These are phyloP conservation scores for Phataginus tetradactyla DNA, from an alignment of 2,797 vertebrate genomes.

Conservation along the genomic window DNA sequence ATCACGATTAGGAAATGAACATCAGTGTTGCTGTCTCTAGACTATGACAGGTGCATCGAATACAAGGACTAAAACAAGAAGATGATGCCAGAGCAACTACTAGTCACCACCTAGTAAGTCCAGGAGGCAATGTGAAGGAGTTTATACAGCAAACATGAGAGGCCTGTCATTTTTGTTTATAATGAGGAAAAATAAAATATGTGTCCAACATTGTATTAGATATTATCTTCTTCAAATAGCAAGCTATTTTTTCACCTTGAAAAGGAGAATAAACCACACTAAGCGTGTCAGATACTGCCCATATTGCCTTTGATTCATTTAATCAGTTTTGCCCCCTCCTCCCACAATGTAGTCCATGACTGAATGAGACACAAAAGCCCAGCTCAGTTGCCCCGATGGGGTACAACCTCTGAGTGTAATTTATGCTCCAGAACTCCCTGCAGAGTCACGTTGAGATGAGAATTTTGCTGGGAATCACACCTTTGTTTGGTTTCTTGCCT, in stretches of 20 bases:
- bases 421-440: neutral
- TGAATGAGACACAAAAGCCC: neutral
- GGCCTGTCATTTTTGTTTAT: neutral
- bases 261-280: neutral
- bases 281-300: neutral
- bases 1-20: neutral
- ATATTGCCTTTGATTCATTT: neutral
- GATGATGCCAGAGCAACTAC: neutral
- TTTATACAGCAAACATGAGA: neutral
- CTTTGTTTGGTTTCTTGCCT: neutral
- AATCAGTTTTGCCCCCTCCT: neutral
- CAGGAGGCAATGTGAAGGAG: neutral
- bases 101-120: too few relatives aligned
- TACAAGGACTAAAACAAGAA: neutral
- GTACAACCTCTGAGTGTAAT: neutral
- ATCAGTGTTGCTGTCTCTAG: neutral
- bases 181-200: neutral
- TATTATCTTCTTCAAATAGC: neutral
- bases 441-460: neutral
- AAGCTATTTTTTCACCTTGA: neutral
- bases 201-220: neutral
- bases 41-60: neutral
- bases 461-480: neutral
- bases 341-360: too few relatives aligned
- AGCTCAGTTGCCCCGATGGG: neutral